Evolutionary conservation across 2,113 vertebrate species (phyloP).

Genomic region (Climacteris rufus): DNA sequence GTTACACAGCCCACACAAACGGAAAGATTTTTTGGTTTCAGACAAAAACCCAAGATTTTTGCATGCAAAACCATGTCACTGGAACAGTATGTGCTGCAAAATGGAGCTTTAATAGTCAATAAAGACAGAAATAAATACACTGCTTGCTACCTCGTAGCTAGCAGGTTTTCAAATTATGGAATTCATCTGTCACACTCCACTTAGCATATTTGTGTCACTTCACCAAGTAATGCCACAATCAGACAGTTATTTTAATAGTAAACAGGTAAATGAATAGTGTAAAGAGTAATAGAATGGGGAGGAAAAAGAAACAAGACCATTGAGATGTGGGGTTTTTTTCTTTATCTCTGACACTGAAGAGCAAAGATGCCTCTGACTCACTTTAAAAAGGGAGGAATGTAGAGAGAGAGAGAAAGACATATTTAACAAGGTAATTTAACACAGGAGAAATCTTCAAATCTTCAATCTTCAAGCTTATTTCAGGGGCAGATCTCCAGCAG

Average conservation of each 20-base stretch:
- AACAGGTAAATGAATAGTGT: constrained; percentile 53
- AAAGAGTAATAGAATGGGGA: constrained; percentile 18
- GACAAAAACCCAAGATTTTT: not conserved
- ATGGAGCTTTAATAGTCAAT: constrained; percentile 53
- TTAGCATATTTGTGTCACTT: constrained; percentile 57
- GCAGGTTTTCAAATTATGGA: constrained; percentile 61
- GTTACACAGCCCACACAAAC: not conserved
- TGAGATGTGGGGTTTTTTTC: not conserved
- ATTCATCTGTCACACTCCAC: constrained; percentile 64
- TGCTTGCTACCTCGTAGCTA: constrained; percentile 35
- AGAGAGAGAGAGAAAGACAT: not conserved
- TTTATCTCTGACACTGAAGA: not conserved
- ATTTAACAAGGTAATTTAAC: not conserved
- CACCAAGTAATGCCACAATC: constrained; percentile 16
- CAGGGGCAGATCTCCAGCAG: not conserved
- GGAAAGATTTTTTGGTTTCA: not conserved
- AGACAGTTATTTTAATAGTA: constrained; percentile 59
- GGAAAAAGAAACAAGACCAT: not conserved
- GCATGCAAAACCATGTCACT: not conserved
- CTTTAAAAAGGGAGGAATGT: not conserved
- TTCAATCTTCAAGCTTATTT: not conserved
- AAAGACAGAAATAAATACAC: constrained; percentile 38
- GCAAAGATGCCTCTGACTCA: not conserved
- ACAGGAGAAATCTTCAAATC: not conserved
- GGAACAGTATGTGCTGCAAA: constrained; percentile 1